Conservation (phyloP, 92 coral and sea anemone genomes). For the Zoanthus solanderi region DNA sequence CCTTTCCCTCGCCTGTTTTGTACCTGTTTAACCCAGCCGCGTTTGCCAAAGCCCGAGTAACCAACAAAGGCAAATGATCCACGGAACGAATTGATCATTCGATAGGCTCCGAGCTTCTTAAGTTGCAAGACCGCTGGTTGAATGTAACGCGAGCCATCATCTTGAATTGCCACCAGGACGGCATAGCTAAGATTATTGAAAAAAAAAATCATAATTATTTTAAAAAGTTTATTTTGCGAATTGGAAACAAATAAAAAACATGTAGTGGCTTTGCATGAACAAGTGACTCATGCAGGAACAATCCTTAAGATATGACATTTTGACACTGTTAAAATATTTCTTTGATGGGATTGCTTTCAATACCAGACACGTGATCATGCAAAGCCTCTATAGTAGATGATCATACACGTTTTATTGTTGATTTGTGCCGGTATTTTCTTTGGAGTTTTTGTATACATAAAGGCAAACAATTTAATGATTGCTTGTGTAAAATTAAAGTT, state of each 20-base stretch:
- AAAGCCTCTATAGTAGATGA: no score
- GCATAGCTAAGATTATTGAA: constrained; percentile 31
- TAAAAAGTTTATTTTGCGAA: background rate
- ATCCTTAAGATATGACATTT: no score
- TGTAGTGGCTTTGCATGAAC: no score
- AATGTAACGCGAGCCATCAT: constrained; percentile 47
- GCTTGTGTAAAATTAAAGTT: no score
- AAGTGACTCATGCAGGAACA: no score
- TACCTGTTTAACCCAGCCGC: constrained; percentile 49
- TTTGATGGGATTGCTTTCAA: no score
- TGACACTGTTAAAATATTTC: no score
- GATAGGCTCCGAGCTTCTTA: constrained; percentile 40
- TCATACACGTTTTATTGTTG: no score
- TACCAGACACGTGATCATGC: no score
- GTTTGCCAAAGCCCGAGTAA: constrained; percentile 24
- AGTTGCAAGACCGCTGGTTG: constrained; percentile 22
- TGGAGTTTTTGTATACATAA: no score
- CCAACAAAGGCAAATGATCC: constrained; percentile 44
- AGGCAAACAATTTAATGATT: no score
- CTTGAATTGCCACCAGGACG: constrained; percentile 56
- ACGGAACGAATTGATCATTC: constrained; percentile 37
- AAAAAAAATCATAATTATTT: background rate
- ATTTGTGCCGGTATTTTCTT: no score
- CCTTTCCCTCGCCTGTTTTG: constrained; percentile 32
- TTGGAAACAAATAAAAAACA: background rate